Base-by-base conservation (phyloP, 2,888 invertebrate genomes). In the Spilarctia lutea region DNA sequence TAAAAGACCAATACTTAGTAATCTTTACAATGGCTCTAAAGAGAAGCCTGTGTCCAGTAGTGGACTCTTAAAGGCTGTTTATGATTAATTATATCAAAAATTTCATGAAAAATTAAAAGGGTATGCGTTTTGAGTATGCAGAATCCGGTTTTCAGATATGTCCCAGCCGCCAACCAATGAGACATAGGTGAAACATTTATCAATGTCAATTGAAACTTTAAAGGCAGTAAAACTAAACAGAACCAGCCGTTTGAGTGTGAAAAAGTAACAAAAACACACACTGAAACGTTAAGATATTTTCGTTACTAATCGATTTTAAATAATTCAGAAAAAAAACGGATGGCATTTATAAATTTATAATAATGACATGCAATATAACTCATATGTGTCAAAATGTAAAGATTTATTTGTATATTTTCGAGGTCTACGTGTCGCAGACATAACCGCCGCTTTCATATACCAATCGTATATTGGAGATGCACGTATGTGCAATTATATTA, bases 351-450 rank as follows among this genome's bases (percentile, higher is more conserved):
- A 30, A 30, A 27, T 63, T 16, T 63, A 30, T 27, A 63, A 63
- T 30, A 63, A 63, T 30, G 30, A 30, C 63, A 30, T 6, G 27
- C 63, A 63, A 35, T 35, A 18, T 63, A 63, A 16, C 30, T 63
- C 6, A 63, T 63, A 63, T 7, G n/a, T n/a, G n/a, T 52, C 35
- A 52, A 52, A 35, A 33, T 20, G 27, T 68, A 45, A 30, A 45
- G 45, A 68, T 68, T 68, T 68, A 68, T 48, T 68, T 30, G 11
- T 45, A 30, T 30, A 68, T 48, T 69, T 68, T 52, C 33, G 68
- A 33, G 48, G 24, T 30, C 8, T 42, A 42, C 42, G 45, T 60
- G n/a, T 68, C 20, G 20, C 11, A 45, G 42, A 45, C 45, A 60
- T 27, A 27, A 20, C 30, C 30, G 42, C 20, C 30, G 24, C 33